phyloP scores from a whole-genome alignment of 2,888 invertebrate genomes.

The Caenorhabditis sp. region DNA sequence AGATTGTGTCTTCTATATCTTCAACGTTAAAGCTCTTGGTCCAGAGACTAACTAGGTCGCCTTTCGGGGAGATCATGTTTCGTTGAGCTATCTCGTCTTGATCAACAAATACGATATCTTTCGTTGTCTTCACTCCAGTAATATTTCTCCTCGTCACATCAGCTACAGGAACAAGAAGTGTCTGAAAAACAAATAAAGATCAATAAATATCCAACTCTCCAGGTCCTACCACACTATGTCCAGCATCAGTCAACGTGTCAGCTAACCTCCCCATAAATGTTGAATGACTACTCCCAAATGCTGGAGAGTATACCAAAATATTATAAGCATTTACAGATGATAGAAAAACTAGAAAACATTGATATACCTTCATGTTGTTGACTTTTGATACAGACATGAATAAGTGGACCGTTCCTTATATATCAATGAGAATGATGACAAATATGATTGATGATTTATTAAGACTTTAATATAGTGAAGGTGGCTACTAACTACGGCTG shows the following conservation, averaged over 20 bases:
- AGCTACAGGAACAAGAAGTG: neutral
- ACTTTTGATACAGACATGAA: neutral
- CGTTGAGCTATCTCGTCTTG: neutral
- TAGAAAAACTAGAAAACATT: neutral
- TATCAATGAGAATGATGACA: neutral
- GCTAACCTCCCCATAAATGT: conserved; percentile 44
- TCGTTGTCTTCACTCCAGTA: neutral
- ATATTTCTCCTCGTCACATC: neutral
- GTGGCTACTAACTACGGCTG: too few species aligned
- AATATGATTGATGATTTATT: neutral
- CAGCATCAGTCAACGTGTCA: conserved; percentile 37
- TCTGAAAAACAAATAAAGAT: neutral
- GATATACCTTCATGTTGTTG: neutral
- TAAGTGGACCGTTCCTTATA: neutral
- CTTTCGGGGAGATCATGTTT: neutral
- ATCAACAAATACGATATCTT: neutral
- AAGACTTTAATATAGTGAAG: too few species aligned
- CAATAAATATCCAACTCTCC: too few species aligned
- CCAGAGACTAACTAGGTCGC: too few species aligned
- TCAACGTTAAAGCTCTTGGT: too few species aligned
- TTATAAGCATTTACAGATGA: conserved; percentile 10
- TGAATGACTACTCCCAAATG: conserved; percentile 36
- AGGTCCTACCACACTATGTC: conserved; percentile 48
- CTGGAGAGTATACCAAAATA: conserved; percentile 42
- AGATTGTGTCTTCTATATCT: too few species aligned